phyloP scores from a whole-genome alignment of 2,113 vertebrate genomes.

The Pogonocichla stellata region DNA sequence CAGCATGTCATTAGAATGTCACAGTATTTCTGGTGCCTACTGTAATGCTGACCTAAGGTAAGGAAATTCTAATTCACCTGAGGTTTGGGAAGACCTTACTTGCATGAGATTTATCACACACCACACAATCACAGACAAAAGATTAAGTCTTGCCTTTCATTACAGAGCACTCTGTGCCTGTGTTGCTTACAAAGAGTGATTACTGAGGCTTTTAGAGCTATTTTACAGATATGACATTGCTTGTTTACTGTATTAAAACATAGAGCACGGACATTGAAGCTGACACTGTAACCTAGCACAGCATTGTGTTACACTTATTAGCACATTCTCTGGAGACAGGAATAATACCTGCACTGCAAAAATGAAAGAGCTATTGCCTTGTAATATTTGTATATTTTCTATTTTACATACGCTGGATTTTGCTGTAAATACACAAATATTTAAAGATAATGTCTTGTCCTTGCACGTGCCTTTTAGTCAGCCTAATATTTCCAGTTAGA shows the following conservation, averaged over 20 bases:
- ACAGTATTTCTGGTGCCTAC: background rate
- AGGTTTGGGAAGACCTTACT: background rate
- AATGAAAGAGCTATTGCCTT: slow-evolving; percentile 19
- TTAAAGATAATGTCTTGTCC: slow-evolving; percentile 55
- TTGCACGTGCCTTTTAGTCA: background rate
- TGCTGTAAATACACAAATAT: slow-evolving; percentile 35
- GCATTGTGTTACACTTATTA: background rate
- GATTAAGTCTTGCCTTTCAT: background rate
- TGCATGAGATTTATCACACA: slow-evolving; percentile 44
- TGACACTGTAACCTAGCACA: slow-evolving; percentile 26
- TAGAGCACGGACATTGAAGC: background rate
- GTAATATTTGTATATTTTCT: slow-evolving; percentile 64
- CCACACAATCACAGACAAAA: background rate
- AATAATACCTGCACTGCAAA: slow-evolving; percentile 12
- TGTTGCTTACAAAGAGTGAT: background rate
- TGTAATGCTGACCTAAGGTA: background rate
- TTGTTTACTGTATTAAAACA: background rate
- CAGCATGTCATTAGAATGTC: slow-evolving; percentile 27
- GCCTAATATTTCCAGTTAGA: background rate
- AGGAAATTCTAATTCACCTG: slow-evolving; percentile 1
- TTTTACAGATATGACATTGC: background rate
- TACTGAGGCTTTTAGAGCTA: background rate
- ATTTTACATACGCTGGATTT: slow-evolving; percentile 42
- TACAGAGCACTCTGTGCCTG: background rate
- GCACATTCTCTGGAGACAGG: background rate